Evolutionary conservation across 1,140 invertebrate genomes (phyloP).

Genomic region (Drosophila bifasciata): DNA sequence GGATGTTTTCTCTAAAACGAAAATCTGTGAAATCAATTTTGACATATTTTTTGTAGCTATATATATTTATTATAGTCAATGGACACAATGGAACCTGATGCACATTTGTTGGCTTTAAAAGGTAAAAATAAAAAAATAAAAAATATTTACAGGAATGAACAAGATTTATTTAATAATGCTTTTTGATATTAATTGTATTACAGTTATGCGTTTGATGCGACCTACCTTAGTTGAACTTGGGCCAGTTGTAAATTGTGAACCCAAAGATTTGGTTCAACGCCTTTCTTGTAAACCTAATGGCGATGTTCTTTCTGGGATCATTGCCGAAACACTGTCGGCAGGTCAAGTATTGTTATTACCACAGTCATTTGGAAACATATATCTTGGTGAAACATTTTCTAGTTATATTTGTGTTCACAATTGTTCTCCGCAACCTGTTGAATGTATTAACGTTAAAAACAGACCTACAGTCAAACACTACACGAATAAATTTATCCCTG

Average conservation of each 20-base stretch:
- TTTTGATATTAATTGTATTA: neutral
- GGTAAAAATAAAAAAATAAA: constrained; percentile 10
- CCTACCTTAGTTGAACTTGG: constrained; percentile 61
- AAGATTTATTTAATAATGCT: too few species aligned
- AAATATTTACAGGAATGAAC: neutral
- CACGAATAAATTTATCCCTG: constrained; percentile 91
- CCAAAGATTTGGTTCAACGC: constrained; percentile 52
- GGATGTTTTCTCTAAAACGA: too few species aligned
- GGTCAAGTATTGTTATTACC: constrained; percentile 96
- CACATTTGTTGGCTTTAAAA: constrained; percentile 67
- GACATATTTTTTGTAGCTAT: too few species aligned
- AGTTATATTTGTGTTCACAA: constrained; percentile 99
- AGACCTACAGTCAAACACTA: constrained; percentile 96
- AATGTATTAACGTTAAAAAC: constrained; percentile 94
- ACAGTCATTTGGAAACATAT: constrained; percentile 96
- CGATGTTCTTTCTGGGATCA: constrained; percentile 44
- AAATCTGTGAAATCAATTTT: too few species aligned
- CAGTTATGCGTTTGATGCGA: constrained; percentile 66
- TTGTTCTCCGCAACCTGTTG: constrained; percentile 92
- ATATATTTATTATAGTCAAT: too few species aligned
- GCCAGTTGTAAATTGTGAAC: constrained; percentile 63
- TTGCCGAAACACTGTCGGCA: constrained; percentile 91
- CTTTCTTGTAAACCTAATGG: constrained; percentile 25
- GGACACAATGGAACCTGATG: constrained; percentile 54
- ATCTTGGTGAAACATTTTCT: constrained; percentile 97